Evolutionary conservation across 1,140 invertebrate species (phyloP).

Genomic region (Macrobrachium nipponense): DNA sequence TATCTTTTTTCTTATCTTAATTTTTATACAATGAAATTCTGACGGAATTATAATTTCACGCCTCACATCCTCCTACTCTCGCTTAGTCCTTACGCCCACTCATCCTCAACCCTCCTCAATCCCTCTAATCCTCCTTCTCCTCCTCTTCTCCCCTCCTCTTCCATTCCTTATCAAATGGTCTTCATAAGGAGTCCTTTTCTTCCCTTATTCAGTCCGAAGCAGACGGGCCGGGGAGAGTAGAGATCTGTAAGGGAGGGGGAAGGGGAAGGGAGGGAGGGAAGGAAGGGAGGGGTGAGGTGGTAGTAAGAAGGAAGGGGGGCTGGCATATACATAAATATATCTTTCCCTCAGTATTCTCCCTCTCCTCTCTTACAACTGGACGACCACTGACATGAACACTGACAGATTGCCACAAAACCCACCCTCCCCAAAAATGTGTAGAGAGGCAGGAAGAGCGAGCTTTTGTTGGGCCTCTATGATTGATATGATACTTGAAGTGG

Average conservation of each 20-base stretch:
- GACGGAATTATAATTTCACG: too few relatives aligned
- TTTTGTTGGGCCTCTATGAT: constrained; percentile 27
- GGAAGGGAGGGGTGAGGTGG: too few relatives aligned
- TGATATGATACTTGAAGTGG: constrained; percentile 15
- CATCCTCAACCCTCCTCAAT: not conserved
- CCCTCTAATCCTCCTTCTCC: not conserved
- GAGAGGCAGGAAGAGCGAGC: not conserved
- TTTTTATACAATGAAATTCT: too few relatives aligned
- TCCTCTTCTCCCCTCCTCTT: not conserved
- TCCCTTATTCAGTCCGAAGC: not conserved
- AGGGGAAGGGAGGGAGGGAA: too few relatives aligned
- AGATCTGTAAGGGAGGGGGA: too few relatives aligned
- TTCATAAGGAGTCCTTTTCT: not conserved
- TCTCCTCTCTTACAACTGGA: not conserved
- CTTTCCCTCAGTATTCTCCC: not conserved
- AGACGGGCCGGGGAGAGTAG: too few relatives aligned
- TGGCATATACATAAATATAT: not conserved
- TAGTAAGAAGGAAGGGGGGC: too few relatives aligned
- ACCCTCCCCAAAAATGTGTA: constrained; percentile 15
- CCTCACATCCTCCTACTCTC: not conserved
- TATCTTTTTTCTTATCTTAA: not conserved
- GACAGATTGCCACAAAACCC: constrained; percentile 43
- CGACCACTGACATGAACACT: constrained; percentile 13
- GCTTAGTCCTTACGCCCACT: not conserved
- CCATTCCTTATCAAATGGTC: not conserved